Evolutionary conservation across 2,797 vertebrate species (phyloP).

Genomic region (Poeciliopsis turneri): DNA sequence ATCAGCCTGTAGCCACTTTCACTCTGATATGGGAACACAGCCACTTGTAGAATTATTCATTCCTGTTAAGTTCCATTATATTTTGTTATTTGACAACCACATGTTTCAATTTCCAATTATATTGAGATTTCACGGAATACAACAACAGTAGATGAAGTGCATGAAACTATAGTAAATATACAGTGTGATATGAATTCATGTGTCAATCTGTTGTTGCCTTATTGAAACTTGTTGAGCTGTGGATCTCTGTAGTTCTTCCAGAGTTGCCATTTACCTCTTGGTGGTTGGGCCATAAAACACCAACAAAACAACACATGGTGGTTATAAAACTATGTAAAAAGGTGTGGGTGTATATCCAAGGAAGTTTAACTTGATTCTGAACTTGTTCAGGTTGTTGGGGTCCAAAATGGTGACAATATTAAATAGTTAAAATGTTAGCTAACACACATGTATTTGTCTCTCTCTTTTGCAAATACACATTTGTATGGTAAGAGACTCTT

Average conservation of each 20-base stretch:
- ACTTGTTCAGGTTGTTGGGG: neutral
- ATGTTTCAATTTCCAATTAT: neutral
- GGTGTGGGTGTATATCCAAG: no score
- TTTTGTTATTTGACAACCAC: neutral
- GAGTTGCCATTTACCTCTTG: no score
- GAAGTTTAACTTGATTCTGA: neutral
- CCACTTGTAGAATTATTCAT: neutral
- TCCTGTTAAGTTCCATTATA: neutral
- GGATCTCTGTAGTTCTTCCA: no score
- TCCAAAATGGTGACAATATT: neutral
- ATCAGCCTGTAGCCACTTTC: constrained; percentile 36
- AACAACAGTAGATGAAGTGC: neutral
- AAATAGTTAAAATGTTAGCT: neutral
- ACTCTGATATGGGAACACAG: constrained; percentile 18
- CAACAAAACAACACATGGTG: no score
- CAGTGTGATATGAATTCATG: neutral
- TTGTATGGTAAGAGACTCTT: neutral
- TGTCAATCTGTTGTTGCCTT: neutral
- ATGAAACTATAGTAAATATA: neutral
- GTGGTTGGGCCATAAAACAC: no score
- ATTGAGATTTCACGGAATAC: neutral
- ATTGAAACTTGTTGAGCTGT: no score
- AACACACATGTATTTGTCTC: neutral
- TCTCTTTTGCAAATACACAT: neutral
- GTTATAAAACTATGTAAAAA: no score